Conservation (phyloP, 2,113 vertebrate genomes). For the Petaurus breviceps region DNA sequence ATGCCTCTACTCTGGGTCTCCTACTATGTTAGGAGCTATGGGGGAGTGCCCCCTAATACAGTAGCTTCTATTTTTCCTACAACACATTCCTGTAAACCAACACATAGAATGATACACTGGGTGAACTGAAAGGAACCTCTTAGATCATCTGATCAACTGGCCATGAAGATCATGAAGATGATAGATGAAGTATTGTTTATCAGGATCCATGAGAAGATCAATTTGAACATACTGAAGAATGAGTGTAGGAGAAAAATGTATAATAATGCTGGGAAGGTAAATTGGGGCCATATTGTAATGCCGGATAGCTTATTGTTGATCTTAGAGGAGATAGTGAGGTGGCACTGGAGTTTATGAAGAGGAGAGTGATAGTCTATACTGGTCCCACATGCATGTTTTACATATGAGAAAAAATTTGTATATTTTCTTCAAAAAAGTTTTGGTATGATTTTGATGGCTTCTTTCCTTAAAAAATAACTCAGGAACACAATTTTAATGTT, state of each 20-base stretch:
- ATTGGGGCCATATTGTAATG: not conserved
- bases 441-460: not conserved
- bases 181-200: not conserved
- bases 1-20: not conserved
- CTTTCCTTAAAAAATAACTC: not conserved
- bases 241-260: not conserved
- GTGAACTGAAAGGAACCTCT: not conserved
- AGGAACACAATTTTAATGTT: not conserved
- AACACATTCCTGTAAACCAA: not conserved
- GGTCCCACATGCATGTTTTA: not conserved
- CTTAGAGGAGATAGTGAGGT: not conserved
- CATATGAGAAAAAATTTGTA: not conserved
- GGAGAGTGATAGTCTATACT: not conserved
- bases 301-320: not conserved
- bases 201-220: not conserved
- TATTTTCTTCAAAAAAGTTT: not conserved
- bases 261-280: not conserved
- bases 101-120: not conserved
- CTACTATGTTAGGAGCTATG: not conserved
- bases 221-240: not conserved
- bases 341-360: not conserved
- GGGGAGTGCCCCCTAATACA: not conserved
- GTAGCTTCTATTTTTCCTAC: not conserved
- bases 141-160: not conserved
- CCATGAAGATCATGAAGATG: not conserved